phyloP scores from a whole-genome alignment of 2,113 vertebrate genomes.

The Pomatostomus ruficeps region DNA sequence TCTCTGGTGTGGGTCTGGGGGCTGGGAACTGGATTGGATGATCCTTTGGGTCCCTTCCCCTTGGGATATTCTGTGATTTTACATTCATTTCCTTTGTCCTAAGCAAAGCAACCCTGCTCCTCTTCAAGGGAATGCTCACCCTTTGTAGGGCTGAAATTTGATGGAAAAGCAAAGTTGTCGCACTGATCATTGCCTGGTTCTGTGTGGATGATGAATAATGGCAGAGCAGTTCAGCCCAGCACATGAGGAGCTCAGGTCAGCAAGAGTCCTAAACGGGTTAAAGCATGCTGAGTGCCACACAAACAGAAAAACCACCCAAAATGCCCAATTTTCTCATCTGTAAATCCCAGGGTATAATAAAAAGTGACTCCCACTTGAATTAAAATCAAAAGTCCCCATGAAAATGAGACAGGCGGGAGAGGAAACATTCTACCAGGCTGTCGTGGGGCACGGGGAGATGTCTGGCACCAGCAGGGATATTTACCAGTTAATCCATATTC shows the following conservation, averaged over 20 bases:
- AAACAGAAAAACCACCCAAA: background rate
- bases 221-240: background rate
- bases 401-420: background rate
- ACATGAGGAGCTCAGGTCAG: background rate
- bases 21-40: background rate
- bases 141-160: background rate
- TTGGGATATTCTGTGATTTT: background rate
- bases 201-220: background rate
- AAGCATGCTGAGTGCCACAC: background rate
- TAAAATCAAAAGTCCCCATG: background rate
- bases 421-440: background rate
- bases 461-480: background rate
- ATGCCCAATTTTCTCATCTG: background rate
- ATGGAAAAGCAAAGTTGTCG: background rate
- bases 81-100: background rate
- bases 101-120: background rate
- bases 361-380: background rate
- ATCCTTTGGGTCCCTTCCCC: background rate
- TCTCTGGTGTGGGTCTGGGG: background rate
- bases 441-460: background rate
- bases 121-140: background rate
- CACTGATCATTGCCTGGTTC: background rate
- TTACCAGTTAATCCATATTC: background rate
- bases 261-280: background rate
- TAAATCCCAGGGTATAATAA: background rate